Evolutionary conservation across 2,113 vertebrate genomes (phyloP), one percentile per base, ranked within the genome.

Genomic region (Emydocephalus ijimae): DNA sequence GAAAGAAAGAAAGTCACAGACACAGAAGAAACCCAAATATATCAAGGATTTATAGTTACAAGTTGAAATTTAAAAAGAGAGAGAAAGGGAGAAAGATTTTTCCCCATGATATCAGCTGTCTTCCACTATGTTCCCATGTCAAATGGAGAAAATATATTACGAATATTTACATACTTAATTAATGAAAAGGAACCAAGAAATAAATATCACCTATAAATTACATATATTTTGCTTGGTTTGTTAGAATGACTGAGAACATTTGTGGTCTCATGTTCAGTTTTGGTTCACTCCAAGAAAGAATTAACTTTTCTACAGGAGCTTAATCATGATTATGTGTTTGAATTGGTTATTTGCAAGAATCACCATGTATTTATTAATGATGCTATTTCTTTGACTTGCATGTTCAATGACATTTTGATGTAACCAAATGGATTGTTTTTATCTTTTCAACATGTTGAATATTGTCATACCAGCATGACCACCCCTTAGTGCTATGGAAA

Each of bases 101-200:
- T 5, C 5, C 6, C 29, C 1, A 39, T 26, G 34, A 20, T 56
- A 24, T 93, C 69, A 94, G 2, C 43, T 94, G 91, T 94, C 56
- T 94, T 56, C 0, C 2, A 56, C 87, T 85, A 91, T 0, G 91
- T 91, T 85, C 86, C 69, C 69, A 94, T 91, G 64, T 52, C 94
- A 93, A 88, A 94, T 96, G 94, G 93, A 94, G 95, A 94, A 94
- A 43, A 81, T 92, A 96, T 92, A 95, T 96, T 93, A 96, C 95
- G 50, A 94, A 91, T 95, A 96, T 95, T 96, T 96, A 88, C 85
- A 69, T 86, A 1, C 29, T 94, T 92, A 95, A 95, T 93, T 57
- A 91, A 94, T 91, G 90, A 93, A 95, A 90, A 94, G 93, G 0
- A 91, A 90, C 92, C 48, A 26, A 96, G 18, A 93, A 85, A 74